These are phyloP conservation scores for Brachyptera risi DNA, from an alignment of 2,888 invertebrate genomes.

Conservation along the genomic window DNA sequence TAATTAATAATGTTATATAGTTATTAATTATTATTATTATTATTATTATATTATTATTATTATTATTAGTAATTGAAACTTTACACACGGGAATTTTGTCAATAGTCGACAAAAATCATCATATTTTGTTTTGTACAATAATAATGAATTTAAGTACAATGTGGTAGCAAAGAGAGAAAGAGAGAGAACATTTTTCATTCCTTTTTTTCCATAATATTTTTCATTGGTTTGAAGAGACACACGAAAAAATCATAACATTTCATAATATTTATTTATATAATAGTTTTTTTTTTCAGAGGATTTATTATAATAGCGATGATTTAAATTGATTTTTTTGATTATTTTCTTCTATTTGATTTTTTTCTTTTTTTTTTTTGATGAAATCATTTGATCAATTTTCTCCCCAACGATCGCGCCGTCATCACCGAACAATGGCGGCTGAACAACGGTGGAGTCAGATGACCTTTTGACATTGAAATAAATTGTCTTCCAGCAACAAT, in stretches of 20 bases:
- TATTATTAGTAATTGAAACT: slow-evolving; percentile 12
- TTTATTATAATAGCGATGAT: not conserved
- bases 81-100: slow-evolving; percentile 7
- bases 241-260: slow-evolving; percentile 4
- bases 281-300: not conserved
- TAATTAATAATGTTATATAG: too few species aligned
- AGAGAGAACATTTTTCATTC: slow-evolving; percentile 9
- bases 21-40: not conserved
- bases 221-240: slow-evolving; percentile 4
- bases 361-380: slow-evolving; percentile 31
- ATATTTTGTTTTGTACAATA: slow-evolving; percentile 44
- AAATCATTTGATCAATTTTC: too few species aligned
- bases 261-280: too few species aligned
- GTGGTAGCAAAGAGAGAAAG: slow-evolving; percentile 48
- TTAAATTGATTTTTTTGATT: slow-evolving; percentile 16
- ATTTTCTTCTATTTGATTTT: slow-evolving; percentile 21
- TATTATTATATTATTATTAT: not conserved
- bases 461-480: too few species aligned
- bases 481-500: too few species aligned
- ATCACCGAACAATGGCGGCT: too few species aligned
- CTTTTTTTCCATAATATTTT: not conserved
- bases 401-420: too few species aligned
- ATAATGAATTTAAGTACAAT: slow-evolving; percentile 49
- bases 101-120: not conserved
- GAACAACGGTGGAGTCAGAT: too few species aligned